These are phyloP conservation scores for Teleogryllus oceanicus DNA, from an alignment of 2,888 invertebrate species.

Conservation along the genomic window DNA sequence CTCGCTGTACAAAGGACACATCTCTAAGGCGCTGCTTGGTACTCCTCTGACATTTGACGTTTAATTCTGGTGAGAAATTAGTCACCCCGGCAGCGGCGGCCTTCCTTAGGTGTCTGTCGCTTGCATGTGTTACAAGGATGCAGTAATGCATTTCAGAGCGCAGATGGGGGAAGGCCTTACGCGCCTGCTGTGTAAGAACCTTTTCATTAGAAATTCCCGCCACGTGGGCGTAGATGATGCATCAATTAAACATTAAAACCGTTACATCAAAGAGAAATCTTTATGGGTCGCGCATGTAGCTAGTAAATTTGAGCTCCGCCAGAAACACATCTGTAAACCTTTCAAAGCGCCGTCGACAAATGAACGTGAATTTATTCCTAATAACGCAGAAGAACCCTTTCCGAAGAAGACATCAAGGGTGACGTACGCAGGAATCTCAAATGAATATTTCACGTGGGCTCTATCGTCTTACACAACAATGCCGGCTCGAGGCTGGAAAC, in stretches of 20 bases:
- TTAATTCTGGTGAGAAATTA: not conserved
- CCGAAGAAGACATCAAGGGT: no score
- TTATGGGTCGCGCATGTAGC: not conserved
- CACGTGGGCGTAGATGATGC: not conserved
- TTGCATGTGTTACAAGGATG: not conserved
- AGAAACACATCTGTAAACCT: constrained; percentile 18
- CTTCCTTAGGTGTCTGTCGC: not conserved
- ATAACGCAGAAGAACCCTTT: no score
- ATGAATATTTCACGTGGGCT: no score
- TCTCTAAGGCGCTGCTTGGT: not conserved
- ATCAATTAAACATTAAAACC: constrained; percentile 11
- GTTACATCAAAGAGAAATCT: constrained; percentile 18
- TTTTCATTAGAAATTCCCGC: not conserved
- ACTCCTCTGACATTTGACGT: not conserved
- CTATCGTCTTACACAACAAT: no score
- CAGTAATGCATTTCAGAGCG: not conserved
- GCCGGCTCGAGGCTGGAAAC: no score
- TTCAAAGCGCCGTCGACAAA: not conserved
- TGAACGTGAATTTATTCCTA: not conserved
- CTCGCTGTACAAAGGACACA: not conserved
- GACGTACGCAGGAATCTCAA: no score
- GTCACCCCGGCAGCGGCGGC: not conserved
- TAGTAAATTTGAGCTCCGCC: not conserved
- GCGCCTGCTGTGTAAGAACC: not conserved
- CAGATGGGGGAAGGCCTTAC: not conserved